Evolutionary conservation across 1,140 invertebrate species (phyloP).

Genomic region (Armadillidium nasatum): DNA sequence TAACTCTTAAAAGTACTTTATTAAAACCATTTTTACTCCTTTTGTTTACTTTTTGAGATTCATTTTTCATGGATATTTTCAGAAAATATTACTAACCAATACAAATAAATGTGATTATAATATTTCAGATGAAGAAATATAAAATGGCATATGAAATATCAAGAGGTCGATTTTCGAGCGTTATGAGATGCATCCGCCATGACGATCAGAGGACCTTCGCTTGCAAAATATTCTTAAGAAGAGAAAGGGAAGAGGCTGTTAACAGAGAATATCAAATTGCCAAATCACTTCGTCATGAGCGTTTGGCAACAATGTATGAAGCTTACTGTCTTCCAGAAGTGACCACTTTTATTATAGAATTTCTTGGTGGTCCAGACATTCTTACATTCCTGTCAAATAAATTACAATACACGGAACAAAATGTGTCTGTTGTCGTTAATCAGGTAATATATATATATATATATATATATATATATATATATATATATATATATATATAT

Average conservation of each 20-base stretch:
- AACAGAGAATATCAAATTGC: conserved; percentile 73
- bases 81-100: no score
- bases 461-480: no score
- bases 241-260: conserved; percentile 53
- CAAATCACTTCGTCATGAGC: conserved; percentile 73
- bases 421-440: conserved; percentile 73
- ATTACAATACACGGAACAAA: conserved; percentile 85
- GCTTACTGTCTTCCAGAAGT: conserved; percentile 55
- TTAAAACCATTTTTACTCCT: no score
- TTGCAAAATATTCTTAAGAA: conserved; percentile 71
- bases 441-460: conserved; percentile 54
- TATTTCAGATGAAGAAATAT: conserved; percentile 36
- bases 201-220: conserved; percentile 60
- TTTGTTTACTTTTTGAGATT: no score
- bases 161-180: conserved; percentile 77
- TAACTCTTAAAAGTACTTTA: no score
- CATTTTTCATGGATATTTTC: no score
- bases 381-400: conserved; percentile 77
- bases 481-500: no score
- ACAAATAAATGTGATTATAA: no score
- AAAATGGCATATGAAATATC: conserved; percentile 33
- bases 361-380: conserved; percentile 81
- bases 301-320: conserved; percentile 67
- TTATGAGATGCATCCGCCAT: conserved; percentile 76
- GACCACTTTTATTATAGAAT: conserved; percentile 13